Base-by-base conservation (phyloP, 2,888 invertebrate genomes). In the Dicroscelio sp. region DNA sequence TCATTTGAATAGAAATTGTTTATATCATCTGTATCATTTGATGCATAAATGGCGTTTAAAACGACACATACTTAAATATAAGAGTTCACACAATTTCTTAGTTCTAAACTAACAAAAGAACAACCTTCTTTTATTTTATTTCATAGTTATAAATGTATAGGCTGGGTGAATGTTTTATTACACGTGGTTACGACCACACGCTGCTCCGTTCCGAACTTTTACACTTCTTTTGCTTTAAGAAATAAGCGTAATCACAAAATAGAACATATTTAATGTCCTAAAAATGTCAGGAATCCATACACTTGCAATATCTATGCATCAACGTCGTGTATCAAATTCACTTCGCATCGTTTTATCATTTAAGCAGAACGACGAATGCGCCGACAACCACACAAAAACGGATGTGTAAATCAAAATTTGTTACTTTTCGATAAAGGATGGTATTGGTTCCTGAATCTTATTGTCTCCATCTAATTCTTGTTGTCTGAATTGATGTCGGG, bases 401-500 rank as follows among this genome's bases (percentile, higher is more conserved):
- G 17, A 75, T 73, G 67, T 76, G 23, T 69, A 83, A 88, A 88
- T 79, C 73, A 88, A 82, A 86, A 84, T 91, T 84, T 87, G 31
- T 88, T 88, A 85, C 63, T 89, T 79, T 89, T 86, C 38, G 55
- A 86, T 30, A 85, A 84, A 85, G 58, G 33, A 89, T 89, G 86
- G 89, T 86, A 89, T 91, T 85, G 89, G 91, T 87, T 91, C 91
- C 88, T 91, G 89, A 89, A 83, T 67, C 43, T 80, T 60, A 73
- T 88, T 90, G 33, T 88, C 80, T 85, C 85, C 84, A 89, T 84
- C 80, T 86, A 87, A 80, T 78, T 84, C 83, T 88, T 88, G 85
- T 87, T 87, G 91, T 88, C 86, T 86, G 69, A 89, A 91, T 91
- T 83, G 87, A 89, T 91, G 89, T 91, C 71, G 83, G 91, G 89